phyloP scores from a whole-genome alignment of 2,888 invertebrate genomes.

The Clistopyga incitator region DNA sequence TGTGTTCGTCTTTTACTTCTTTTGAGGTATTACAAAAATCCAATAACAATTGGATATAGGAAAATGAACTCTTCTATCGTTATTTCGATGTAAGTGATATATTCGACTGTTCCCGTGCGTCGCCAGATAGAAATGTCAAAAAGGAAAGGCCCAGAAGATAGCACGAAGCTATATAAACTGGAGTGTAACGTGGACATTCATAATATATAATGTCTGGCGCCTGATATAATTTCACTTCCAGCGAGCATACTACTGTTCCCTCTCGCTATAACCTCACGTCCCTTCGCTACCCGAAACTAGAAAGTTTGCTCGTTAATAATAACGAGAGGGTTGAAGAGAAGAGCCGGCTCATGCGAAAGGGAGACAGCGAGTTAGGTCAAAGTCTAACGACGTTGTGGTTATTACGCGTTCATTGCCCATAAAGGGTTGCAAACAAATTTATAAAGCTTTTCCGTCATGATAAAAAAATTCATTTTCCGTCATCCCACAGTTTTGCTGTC shows the following conservation, averaged over 20 bases:
- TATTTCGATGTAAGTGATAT: not conserved
- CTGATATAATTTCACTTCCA: slow-evolving; percentile 44
- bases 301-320: slow-evolving; percentile 60
- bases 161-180: slow-evolving; percentile 14
- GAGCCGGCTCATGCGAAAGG: not conserved
- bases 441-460: not conserved
- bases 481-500: slow-evolving; percentile 2
- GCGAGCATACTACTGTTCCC: slow-evolving; percentile 47
- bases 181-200: slow-evolving; percentile 24
- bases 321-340: slow-evolving; percentile 26
- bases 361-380: slow-evolving; percentile 8
- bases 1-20: too few species aligned
- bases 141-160: not conserved
- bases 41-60: not conserved
- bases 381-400: slow-evolving; percentile 2
- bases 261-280: slow-evolving; percentile 11
- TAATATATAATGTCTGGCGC: slow-evolving; percentile 51
- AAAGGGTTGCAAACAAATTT: slow-evolving; percentile 24
- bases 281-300: slow-evolving; percentile 32
- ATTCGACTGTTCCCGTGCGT: not conserved
- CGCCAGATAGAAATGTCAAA: slow-evolving; percentile 1
- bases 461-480: not conserved
- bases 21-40: not conserved
- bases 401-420: slow-evolving; percentile 37
- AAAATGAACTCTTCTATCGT: not conserved